Conservation (phyloP, 2,797 vertebrate species). For the Champsocephalus esox region DNA sequence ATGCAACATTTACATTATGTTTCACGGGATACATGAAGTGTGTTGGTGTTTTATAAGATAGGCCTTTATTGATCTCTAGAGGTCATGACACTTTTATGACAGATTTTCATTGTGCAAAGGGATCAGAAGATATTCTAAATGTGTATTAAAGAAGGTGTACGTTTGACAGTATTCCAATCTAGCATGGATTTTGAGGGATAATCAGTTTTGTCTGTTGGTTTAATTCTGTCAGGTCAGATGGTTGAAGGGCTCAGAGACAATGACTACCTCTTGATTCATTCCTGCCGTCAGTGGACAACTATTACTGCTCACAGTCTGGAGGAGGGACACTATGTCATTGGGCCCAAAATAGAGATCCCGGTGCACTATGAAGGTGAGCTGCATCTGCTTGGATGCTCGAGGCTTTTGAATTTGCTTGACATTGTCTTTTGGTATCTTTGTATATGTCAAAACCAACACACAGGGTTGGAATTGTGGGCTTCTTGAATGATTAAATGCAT, state of each 20-base stretch:
- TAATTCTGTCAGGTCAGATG: constrained; percentile 87
- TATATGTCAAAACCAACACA: neutral
- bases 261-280: constrained; percentile 98
- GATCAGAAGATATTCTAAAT: neutral
- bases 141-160: neutral
- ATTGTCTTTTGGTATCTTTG: neutral
- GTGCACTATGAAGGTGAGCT: constrained; percentile 98
- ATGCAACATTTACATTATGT: neutral
- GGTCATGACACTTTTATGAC: too few species aligned
- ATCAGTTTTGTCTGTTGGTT: constrained; percentile 1
- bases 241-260: constrained; percentile 96
- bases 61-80: too few species aligned
- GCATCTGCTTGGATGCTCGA: neutral
- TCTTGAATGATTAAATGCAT: neutral
- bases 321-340: constrained; percentile 99
- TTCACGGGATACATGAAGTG: neutral
- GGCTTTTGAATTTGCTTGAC: neutral
- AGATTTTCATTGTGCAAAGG: neutral
- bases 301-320: constrained; percentile 99
- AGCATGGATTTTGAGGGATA: neutral
- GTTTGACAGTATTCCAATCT: neutral
- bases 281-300: constrained; percentile 98
- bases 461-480: neutral
- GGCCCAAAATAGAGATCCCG: constrained; percentile 99
- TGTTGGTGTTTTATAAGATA: too few species aligned